These are phyloP conservation scores for Morelia viridis DNA, from an alignment of 2,797 vertebrate genomes.

Conservation along the genomic window DNA sequence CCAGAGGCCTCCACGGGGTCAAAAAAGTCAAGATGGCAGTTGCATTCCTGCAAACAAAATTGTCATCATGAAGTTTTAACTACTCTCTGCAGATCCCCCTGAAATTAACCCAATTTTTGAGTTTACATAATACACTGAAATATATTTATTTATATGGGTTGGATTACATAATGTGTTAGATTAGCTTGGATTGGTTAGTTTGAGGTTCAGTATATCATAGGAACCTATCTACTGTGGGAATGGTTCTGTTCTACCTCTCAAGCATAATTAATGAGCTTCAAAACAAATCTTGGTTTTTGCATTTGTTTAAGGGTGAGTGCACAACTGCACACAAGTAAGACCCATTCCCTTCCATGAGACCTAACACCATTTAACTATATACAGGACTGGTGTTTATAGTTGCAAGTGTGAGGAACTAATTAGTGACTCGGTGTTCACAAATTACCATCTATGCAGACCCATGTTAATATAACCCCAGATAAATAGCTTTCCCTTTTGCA, in stretches of 20 bases:
- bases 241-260: neutral
- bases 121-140: too few relatives aligned
- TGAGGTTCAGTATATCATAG: neutral
- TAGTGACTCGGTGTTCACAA: neutral
- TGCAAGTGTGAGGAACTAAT: neutral
- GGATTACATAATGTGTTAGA: too few relatives aligned
- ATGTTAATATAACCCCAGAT: conserved; percentile 5
- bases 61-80: neutral
- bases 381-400: neutral
- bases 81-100: neutral
- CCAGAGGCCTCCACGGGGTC: neutral
- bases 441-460: neutral
- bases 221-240: neutral
- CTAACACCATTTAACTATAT: neutral
- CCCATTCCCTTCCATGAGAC: neutral
- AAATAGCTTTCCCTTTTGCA: conserved; percentile 23
- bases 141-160: too few relatives aligned
- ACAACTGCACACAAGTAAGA: neutral
- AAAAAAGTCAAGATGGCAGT: neutral
- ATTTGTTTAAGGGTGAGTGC: neutral
- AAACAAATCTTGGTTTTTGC: neutral
- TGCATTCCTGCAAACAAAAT: neutral
- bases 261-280: neutral
- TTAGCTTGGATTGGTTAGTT: too few relatives aligned
- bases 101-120: neutral